Conservation (phyloP, 2,113 vertebrate genomes). For the Rhabdornis inornatus region DNA sequence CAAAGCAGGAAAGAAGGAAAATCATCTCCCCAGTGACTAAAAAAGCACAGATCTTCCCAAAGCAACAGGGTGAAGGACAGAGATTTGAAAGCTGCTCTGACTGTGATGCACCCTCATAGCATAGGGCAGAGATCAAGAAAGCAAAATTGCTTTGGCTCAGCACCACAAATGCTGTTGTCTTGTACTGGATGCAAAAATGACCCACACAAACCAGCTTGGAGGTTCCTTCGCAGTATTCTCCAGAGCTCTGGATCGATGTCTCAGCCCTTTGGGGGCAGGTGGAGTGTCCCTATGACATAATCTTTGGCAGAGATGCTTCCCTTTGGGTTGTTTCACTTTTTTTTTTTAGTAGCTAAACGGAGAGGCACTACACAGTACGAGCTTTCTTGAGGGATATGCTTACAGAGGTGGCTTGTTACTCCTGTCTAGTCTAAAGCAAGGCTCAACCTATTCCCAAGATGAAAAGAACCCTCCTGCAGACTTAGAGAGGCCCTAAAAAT, state of each 20-base stretch:
- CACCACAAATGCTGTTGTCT: not conserved
- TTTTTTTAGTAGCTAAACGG: not conserved
- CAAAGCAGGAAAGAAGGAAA: not conserved
- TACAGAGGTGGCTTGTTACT: not conserved
- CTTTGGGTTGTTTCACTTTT: not conserved
- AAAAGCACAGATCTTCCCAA: not conserved
- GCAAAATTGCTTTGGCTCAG: not conserved
- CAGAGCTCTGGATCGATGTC: not conserved
- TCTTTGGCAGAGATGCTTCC: not conserved
- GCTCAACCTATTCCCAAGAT: not conserved
- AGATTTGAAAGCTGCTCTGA: not conserved
- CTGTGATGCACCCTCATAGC: fast-evolving
- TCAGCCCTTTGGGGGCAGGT: not conserved
- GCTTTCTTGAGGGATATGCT: not conserved
- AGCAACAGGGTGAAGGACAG: not conserved
- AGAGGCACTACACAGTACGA: not conserved
- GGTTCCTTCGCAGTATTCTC: not conserved
- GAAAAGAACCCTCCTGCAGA: not conserved
- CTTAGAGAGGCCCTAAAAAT: not conserved
- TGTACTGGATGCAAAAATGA: not conserved
- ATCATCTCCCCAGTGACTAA: not conserved
- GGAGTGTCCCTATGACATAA: not conserved
- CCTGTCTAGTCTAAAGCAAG: not conserved
- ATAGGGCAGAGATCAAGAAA: not conserved
- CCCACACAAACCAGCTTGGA: not conserved